Percentiles rank a stretch among this genome's conserved stretches.
phyloP scores from a whole-genome alignment of 2,888 invertebrate species.

The Scaptomyza tumidula region DNA sequence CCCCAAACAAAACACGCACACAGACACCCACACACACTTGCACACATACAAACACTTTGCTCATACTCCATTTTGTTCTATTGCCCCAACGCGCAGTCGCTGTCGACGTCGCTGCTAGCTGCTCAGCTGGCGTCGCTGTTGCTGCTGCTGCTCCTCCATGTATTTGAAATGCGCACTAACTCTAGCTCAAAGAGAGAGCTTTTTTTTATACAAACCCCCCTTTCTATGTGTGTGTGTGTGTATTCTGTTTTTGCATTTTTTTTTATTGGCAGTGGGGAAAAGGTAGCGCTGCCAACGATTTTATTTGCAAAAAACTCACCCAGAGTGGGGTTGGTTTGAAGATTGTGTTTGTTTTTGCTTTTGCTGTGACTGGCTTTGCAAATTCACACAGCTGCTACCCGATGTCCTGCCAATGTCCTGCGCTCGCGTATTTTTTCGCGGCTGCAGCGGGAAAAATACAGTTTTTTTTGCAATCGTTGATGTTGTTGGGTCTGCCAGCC shows the following conservation, averaged over 20 bases:
- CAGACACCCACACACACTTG: constrained; percentile 17
- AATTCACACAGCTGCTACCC: constrained; percentile 54
- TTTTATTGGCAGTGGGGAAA: constrained; percentile 56
- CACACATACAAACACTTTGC: constrained; percentile 12
- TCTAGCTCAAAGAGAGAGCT: constrained; percentile 67
- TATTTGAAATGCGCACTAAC: constrained; percentile 83
- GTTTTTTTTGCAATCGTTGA: constrained; percentile 56
- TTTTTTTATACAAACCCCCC: constrained; percentile 23
- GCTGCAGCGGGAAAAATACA: constrained; percentile 67
- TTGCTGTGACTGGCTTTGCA: constrained; percentile 45
- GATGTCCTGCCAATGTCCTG: constrained; percentile 61
- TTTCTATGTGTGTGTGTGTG: constrained; percentile 25
- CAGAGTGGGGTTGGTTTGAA: constrained; percentile 8
- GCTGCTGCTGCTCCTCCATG: constrained; percentile 64
- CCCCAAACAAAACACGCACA: constrained; percentile 14
- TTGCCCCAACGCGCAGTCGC: constrained; percentile 65
- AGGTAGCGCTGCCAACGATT: constrained; percentile 60
- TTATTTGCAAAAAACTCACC: constrained; percentile 61
- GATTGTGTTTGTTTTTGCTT: constrained; percentile 39
- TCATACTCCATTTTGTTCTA: constrained; percentile 66
- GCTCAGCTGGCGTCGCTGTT: constrained; percentile 28
- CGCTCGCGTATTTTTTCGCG: constrained; percentile 77
- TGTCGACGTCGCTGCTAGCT: constrained; percentile 38
- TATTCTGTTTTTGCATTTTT: constrained; percentile 66
- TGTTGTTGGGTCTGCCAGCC: constrained; percentile 54